Base-by-base conservation (phyloP, 2,113 vertebrate genomes). In the Zeus faber region DNA sequence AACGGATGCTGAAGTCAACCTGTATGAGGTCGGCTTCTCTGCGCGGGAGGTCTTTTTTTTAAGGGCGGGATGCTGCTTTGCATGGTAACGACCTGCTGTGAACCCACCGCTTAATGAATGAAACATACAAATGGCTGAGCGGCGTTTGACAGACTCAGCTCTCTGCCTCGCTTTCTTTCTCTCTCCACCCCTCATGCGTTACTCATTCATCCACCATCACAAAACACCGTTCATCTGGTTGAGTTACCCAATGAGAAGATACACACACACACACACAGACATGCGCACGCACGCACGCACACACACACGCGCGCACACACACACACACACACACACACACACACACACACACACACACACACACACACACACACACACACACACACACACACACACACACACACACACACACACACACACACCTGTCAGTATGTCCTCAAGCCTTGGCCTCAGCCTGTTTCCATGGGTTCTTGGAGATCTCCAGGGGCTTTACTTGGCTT, bases 401-500 rank as follows among this genome's bases (percentile, higher is more conserved):
- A 8, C n/a, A n/a, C n/a, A n/a, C n/a, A n/a, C n/a, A n/a, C n/a
- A n/a, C 29, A 33, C 29, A 33, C 20, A 41, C 47, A 22, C 58
- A 29, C n/a, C 78, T 81, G 80, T 66, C 69, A 18, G 14, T 49
- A 3, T 66, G 67, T 74, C 68, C 59, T 46, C 35, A 53, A 66
- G 69, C 62, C 65, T 77, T 77, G 73, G 77, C 65, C 71, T 43
- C 26, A 8, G 48, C 46, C 62, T 58, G 39, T 23, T 59, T 81
- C 64, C 60, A 58, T 25, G 40, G 58, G 61, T 58, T 67, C 66
- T 77, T 66, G 37, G 63, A 67, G 54, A 68, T 79, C 79, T 76
- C 57, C 52, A 62, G 82, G 79, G 81, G 57, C 73, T 76, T 65
- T 51, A 57, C 54, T 85, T 89, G 87, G 87, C 85, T 70, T 56